phyloP scores from a whole-genome alignment of 2,888 invertebrate species.

The Megastigmus dorsalis region DNA sequence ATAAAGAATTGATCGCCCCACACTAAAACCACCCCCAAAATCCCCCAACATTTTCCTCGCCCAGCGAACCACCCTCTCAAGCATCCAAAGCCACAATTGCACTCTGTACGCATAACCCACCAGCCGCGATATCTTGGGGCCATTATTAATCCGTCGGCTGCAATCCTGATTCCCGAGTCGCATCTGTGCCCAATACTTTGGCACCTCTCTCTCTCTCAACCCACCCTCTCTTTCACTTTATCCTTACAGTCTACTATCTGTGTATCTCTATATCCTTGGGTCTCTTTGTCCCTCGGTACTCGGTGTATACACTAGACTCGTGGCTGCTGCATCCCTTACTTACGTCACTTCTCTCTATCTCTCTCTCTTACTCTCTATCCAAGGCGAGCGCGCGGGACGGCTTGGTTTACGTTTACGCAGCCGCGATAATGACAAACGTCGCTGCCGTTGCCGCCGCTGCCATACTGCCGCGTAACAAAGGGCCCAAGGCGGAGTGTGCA shows the following conservation, averaged over 20 bases:
- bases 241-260: too few species aligned
- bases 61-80: too few species aligned
- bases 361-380: background rate
- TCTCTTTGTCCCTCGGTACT: slow-evolving; percentile 21
- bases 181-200: slow-evolving; percentile 68
- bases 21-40: background rate
- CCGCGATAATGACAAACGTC: slow-evolving; percentile 61
- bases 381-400: background rate
- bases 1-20: background rate
- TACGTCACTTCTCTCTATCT: slow-evolving; percentile 46
- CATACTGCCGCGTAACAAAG: slow-evolving; percentile 64
- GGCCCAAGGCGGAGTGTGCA: too few species aligned
- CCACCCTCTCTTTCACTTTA: background rate
- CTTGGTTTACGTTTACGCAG: slow-evolving; percentile 50
- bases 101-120: background rate
- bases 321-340: slow-evolving; percentile 17
- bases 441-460: too few species aligned
- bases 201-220: too few species aligned
- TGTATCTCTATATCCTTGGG: slow-evolving; percentile 19
- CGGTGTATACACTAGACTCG: background rate
- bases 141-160: slow-evolving; percentile 63
- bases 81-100: too few species aligned
- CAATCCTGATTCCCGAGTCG: slow-evolving; percentile 62
- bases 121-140: slow-evolving; percentile 18
- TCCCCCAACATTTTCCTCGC: background rate